These are phyloP conservation scores for Xylota segnis DNA, from an alignment of 2,888 invertebrate species.

Conservation along the genomic window DNA sequence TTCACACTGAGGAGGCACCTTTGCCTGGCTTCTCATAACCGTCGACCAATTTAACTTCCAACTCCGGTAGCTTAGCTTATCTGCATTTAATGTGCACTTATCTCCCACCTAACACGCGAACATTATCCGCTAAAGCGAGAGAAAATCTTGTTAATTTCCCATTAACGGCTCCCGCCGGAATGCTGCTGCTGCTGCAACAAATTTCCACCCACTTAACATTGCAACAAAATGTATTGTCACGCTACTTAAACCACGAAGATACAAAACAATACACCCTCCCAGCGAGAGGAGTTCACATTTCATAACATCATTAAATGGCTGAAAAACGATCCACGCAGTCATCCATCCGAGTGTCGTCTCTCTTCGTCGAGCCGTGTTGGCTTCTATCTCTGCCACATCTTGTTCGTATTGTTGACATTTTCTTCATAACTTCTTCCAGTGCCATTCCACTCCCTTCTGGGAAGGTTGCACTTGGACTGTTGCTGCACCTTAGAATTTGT, in stretches of 20 bases:
- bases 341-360: conserved; percentile 30
- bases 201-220: conserved; percentile 52
- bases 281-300: conserved; percentile 47
- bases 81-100: background rate
- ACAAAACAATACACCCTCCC: conserved; percentile 12
- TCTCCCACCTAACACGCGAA: background rate
- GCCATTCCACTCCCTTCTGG: conserved; percentile 9
- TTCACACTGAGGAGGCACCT: background rate
- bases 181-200: background rate
- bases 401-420: conserved; percentile 32
- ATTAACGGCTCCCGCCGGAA: conserved; percentile 14
- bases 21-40: background rate
- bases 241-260: conserved; percentile 27
- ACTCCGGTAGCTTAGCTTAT: background rate
- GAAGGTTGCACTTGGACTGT: conserved; percentile 2
- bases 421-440: conserved; percentile 23
- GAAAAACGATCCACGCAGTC: conserved; percentile 47
- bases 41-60: background rate
- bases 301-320: conserved; percentile 58
- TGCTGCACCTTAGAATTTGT: conserved; percentile 38
- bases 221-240: conserved; percentile 46
- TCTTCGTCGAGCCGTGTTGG: background rate
- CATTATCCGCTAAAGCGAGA: background rate
- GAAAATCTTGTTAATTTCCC: conserved; percentile 19
- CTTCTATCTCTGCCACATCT: conserved; percentile 29